Conservation (phyloP, 2,797 vertebrate species). For the Eidolon dupreanum region DNA sequence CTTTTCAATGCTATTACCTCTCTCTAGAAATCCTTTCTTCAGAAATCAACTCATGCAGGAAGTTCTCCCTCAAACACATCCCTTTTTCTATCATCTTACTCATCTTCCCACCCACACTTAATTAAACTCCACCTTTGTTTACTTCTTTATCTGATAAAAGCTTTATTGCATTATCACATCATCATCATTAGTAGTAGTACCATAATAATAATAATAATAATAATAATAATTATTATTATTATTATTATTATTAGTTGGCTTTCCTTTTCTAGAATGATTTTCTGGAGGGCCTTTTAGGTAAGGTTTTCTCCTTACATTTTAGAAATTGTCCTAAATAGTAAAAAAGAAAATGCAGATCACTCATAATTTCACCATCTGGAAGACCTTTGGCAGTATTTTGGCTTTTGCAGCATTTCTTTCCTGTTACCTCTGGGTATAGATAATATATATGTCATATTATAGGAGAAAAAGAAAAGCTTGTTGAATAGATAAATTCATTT, state of each 20-base stretch:
- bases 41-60: background rate
- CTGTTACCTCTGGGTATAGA: background rate
- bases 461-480: background rate
- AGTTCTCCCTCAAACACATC: background rate
- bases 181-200: background rate
- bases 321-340: background rate
- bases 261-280: background rate
- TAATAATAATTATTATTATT: background rate
- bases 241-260: background rate
- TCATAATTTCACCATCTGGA: background rate
- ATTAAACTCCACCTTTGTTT: background rate
- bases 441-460: background rate
- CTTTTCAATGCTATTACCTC: background rate
- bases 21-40: background rate
- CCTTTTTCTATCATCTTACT: background rate
- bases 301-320: background rate
- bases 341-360: background rate
- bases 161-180: background rate
- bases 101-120: background rate
- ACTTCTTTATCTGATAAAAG: background rate
- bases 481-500: background rate
- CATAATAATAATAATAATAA: too few relatives aligned
- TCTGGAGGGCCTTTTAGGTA: background rate
- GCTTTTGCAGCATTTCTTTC: background rate
- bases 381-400: background rate